Conservation (phyloP, 2,113 vertebrate genomes). For the Rhegmatorhina hoffmannsi region DNA sequence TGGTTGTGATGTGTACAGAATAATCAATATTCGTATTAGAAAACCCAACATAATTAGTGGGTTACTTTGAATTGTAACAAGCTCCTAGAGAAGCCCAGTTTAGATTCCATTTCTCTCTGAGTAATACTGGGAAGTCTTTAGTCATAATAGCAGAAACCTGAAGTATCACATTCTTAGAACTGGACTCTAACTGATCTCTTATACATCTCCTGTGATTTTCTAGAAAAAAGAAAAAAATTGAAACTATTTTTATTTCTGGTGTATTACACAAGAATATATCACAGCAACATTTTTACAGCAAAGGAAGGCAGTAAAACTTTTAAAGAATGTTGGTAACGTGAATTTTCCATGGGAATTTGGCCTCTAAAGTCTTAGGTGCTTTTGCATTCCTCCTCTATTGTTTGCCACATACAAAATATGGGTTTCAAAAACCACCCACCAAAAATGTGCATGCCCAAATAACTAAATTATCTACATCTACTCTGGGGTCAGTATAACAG, state of each 20-base stretch:
- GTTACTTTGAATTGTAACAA: not conserved
- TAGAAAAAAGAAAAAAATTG: not conserved
- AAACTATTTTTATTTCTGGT: not conserved
- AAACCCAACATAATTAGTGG: not conserved
- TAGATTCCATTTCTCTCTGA: not conserved
- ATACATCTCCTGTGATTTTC: not conserved
- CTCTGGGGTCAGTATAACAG: not conserved
- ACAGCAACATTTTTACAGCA: not conserved
- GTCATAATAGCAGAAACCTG: not conserved
- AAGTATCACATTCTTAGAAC: not conserved
- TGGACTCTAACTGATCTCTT: not conserved
- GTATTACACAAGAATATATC: not conserved
- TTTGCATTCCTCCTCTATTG: not conserved
- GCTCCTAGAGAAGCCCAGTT: not conserved
- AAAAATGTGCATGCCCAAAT: not conserved
- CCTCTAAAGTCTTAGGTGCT: not conserved
- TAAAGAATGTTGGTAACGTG: not conserved
- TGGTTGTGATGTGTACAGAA: not conserved
- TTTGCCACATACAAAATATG: not conserved
- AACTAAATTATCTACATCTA: not conserved
- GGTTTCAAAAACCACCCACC: not conserved
- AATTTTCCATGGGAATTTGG: not conserved
- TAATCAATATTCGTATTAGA: not conserved
- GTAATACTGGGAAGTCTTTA: not conserved
- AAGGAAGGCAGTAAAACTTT: not conserved